Evolutionary conservation across 2,888 invertebrate species (phyloP), one percentile per base, ranked within the genome.

Genomic region (Nomada ferruginata): DNA sequence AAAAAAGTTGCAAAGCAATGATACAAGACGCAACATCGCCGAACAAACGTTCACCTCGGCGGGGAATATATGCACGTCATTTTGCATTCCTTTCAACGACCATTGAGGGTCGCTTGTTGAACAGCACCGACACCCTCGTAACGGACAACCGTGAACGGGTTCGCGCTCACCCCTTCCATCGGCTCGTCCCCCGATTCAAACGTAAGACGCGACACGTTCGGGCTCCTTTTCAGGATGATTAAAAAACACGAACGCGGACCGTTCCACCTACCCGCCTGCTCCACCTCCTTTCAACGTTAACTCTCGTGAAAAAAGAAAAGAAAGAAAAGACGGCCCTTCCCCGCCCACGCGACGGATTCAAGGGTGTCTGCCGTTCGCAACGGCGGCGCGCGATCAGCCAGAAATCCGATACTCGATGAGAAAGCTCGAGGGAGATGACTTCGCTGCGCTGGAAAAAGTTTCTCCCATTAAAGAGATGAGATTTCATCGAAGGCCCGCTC

Each of bases 401-500:
- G 82, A 85, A 88, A 85, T 87, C 76, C 86, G 89, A 89, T 89
- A 87, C 85, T 85, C 85, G 80, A 90, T 83, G 80, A 83, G 83
- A 87, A 86, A 86, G 75, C 83, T 85, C 83, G 61, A 79, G 73
- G 75, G 84, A 82, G 80, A 78, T 76, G 84, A 81, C 79, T 82
- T 86, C 71, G 81, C 75, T 71, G 11, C 76, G 82, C 74, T 83
- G 79, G 80, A 83, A 79, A 47, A 87, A 90, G 83, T 85, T 79
- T 87, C 80, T 83, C 78, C 89, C 85, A 89, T 88, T 89, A 88
- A 88, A 85, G 82, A 85, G 87, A 88, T 88, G 88, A 89, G 89
- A 87, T 89, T 87, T 85, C 85, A 88, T 84, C 81, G 85, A 88
- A 83, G 78, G 71, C 73, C 57, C 65, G 75, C 78, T 59, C 75